Percentiles rank a stretch among this genome's conserved stretches.
These are phyloP conservation scores for Aulostomus chinensis DNA, from an alignment of 2,797 vertebrate species.

Conservation along the genomic window DNA sequence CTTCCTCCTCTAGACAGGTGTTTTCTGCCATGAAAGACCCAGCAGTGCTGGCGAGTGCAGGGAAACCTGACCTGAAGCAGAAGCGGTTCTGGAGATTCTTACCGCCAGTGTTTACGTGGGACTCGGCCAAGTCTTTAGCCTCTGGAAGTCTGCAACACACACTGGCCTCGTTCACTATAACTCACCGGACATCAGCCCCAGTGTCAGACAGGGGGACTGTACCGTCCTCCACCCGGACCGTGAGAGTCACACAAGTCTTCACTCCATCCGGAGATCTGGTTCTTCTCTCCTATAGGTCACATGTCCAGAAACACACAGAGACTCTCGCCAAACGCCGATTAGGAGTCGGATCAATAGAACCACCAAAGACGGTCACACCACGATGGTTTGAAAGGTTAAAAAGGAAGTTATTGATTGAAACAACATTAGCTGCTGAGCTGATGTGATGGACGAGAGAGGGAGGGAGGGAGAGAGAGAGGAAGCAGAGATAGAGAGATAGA, in stretches of 20 bases:
- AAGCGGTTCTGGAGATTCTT: conserved; percentile 79
- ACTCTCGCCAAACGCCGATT: conserved; percentile 31
- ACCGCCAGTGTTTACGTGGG: conserved; percentile 72
- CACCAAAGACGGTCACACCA: conserved; percentile 57
- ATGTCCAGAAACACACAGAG: too few species aligned
- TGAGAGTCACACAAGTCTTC: too few species aligned
- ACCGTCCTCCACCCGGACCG: too few species aligned
- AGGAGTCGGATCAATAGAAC: conserved; percentile 60
- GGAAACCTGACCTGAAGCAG: conserved; percentile 63
- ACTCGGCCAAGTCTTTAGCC: conserved; percentile 67
- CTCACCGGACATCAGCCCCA: conserved; percentile 45
- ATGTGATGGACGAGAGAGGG: neutral
- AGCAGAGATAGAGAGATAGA: neutral
- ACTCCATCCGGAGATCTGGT: conserved; percentile 51
- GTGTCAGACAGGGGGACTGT: conserved; percentile 59
- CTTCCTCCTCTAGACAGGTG: conserved; percentile 42
- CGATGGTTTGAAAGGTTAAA: conserved; percentile 66
- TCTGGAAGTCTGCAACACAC: conserved; percentile 74
- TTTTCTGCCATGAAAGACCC: conserved; percentile 71
- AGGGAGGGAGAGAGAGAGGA: too few species aligned
- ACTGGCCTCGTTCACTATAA: conserved; percentile 59
- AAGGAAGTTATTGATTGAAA: conserved; percentile 68
- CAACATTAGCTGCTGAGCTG: conserved; percentile 27
- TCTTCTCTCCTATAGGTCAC: conserved; percentile 42
- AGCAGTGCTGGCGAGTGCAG: too few species aligned